A percentile compares a stretch with the other conserved stretches of the same genome.
These are phyloP conservation scores for Hemichromis elongatus DNA, from an alignment of 2,113 vertebrate genomes.

Conservation along the genomic window DNA sequence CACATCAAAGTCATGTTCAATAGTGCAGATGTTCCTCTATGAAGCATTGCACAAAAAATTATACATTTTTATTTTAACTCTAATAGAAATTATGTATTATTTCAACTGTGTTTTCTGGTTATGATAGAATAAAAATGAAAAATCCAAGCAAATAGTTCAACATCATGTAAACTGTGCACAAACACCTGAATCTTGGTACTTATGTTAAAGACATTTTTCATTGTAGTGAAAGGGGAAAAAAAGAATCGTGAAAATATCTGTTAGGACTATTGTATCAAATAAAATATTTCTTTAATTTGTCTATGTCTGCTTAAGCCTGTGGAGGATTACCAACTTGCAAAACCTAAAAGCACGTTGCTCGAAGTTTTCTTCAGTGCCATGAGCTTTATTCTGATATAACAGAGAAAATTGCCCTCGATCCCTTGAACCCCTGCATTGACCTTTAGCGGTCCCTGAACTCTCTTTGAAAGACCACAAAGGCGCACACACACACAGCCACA, in stretches of 20 bases:
- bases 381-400: background rate
- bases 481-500: background rate
- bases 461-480: constrained; percentile 11
- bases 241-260: background rate
- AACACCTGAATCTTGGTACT: background rate
- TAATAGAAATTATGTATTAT: background rate
- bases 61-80: background rate
- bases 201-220: background rate
- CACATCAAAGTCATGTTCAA: background rate
- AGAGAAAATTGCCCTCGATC: background rate
- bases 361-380: background rate
- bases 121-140: background rate
- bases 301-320: background rate
- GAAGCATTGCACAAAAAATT: background rate
- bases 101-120: background rate
- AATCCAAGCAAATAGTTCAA: background rate
- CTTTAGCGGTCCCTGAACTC: background rate
- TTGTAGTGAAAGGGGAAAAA: background rate
- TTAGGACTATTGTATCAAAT: background rate
- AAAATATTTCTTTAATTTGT: background rate
- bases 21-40: background rate
- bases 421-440: background rate
- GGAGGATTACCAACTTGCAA: background rate
- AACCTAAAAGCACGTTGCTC: background rate
- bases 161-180: fast-evolving